phyloP scores from a whole-genome alignment of 2,113 vertebrate genomes.

The Poeciliopsis retropinna region DNA sequence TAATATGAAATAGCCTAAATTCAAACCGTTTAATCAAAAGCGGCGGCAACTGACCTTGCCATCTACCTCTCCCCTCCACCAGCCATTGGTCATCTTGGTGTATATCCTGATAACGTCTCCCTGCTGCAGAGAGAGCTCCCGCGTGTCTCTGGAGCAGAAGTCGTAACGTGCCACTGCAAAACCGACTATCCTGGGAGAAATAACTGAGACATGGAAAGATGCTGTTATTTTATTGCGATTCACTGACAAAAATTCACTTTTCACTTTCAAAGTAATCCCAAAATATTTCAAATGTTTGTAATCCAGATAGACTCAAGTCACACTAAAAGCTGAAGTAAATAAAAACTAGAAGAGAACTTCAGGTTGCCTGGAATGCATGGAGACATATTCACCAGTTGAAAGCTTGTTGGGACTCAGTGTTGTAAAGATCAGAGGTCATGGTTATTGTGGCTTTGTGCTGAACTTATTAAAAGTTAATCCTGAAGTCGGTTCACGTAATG shows the following conservation, averaged over 20 bases:
- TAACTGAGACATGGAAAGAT: conserved; percentile 75
- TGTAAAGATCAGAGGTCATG: conserved; percentile 21
- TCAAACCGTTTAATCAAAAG: not conserved
- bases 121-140: conserved; percentile 88
- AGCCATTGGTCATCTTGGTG: conserved; percentile 90
- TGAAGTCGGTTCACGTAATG: conserved; percentile 14
- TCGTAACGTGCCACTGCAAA: conserved; percentile 92
- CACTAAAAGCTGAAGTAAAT: conserved; percentile 5
- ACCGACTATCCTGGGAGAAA: conserved; percentile 88
- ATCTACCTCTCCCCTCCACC: conserved; percentile 93
- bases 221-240: not conserved
- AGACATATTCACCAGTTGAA: not conserved
- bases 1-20: not conserved
- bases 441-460: conserved; percentile 18
- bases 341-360: conserved; percentile 6
- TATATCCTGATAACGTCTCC: conserved; percentile 93
- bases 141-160: conserved; percentile 91
- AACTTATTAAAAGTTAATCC: conserved; percentile 29
- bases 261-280: not conserved
- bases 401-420: not conserved
- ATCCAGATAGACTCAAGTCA: not conserved
- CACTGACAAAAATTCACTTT: not conserved
- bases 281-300: not conserved
- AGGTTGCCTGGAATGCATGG: not conserved
- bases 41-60: conserved; percentile 73